phyloP scores from a whole-genome alignment of 1,140 invertebrate genomes.

The Steinernema khuongi region DNA sequence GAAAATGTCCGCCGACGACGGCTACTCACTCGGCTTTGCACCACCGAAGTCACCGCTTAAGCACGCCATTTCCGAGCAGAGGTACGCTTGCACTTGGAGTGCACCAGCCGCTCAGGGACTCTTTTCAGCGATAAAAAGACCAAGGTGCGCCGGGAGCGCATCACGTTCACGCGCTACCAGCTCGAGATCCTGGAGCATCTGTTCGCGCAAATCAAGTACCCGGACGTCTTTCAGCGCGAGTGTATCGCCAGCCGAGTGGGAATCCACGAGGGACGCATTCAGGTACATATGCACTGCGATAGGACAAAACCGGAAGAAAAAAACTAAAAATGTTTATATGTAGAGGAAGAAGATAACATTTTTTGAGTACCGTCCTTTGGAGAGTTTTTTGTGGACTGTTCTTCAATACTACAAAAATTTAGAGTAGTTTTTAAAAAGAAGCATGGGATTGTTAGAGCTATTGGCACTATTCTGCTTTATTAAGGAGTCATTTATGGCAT shows the following conservation, averaged over 20 bases:
- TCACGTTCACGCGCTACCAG: conserved; percentile 89
- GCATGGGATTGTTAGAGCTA: too few relatives aligned
- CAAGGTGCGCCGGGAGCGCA: conserved; percentile 86
- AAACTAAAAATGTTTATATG: too few relatives aligned
- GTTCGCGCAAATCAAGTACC: conserved; percentile 98
- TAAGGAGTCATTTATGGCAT: too few relatives aligned
- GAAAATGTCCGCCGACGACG: not conserved
- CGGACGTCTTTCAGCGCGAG: conserved; percentile 88
- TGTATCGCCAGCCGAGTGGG: conserved; percentile 85
- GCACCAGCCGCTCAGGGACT: not conserved
- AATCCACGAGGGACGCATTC: conserved; percentile 86
- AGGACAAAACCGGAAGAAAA: too few relatives aligned
- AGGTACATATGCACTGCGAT: too few relatives aligned
- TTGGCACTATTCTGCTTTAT: too few relatives aligned
- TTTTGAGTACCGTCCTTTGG: too few relatives aligned
- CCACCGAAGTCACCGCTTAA: conserved; percentile 1
- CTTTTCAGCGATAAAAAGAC: not conserved
- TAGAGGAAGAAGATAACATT: too few relatives aligned
- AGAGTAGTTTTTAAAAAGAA: too few relatives aligned
- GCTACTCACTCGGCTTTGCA: not conserved
- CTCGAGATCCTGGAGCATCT: conserved; percentile 85
- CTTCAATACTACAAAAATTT: too few relatives aligned
- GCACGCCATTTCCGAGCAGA: not conserved
- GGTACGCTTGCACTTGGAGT: not conserved
- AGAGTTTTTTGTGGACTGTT: too few relatives aligned